Conservation (phyloP, 1,140 invertebrate species). For the Myzus persicae region DNA sequence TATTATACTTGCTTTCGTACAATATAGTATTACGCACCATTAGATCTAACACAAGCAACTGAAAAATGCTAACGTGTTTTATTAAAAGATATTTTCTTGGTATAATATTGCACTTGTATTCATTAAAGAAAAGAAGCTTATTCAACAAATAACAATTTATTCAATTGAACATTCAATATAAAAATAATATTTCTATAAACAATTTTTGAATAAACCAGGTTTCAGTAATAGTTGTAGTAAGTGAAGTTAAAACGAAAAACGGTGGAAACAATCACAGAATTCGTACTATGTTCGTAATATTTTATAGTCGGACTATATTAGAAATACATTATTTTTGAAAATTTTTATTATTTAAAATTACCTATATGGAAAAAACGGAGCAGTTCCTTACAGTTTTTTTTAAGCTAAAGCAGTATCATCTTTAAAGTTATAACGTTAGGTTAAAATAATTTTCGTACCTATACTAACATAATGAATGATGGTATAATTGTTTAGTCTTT, state of each 20-base stretch:
- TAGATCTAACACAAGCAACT: not conserved
- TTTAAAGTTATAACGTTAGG: too few relatives aligned
- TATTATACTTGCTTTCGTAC: conserved; percentile 4
- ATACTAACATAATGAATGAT: too few relatives aligned
- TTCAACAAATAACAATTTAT: conserved; percentile 6
- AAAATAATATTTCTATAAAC: not conserved
- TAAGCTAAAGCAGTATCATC: too few relatives aligned
- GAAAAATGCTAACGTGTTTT: conserved; percentile 33
- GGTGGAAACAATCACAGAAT: not conserved
- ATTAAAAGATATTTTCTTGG: not conserved
- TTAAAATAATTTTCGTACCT: too few relatives aligned
- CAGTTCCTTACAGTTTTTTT: too few relatives aligned
- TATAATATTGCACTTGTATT: not conserved
- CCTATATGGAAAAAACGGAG: too few relatives aligned
- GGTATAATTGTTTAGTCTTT: too few relatives aligned
- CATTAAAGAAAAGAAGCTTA: not conserved
- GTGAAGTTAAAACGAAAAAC: not conserved
- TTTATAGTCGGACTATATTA: not conserved
- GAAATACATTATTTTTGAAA: not conserved
- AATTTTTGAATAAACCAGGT: not conserved
- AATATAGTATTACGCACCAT: not conserved
- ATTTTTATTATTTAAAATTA: not conserved
- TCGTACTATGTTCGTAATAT: too few relatives aligned
- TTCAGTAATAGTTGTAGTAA: not conserved
- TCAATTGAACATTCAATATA: not conserved